Percentiles rank a stretch among this genome's conserved stretches.
Conservation (phyloP, 2,797 vertebrate genomes). For the Cuculus canorus region DNA sequence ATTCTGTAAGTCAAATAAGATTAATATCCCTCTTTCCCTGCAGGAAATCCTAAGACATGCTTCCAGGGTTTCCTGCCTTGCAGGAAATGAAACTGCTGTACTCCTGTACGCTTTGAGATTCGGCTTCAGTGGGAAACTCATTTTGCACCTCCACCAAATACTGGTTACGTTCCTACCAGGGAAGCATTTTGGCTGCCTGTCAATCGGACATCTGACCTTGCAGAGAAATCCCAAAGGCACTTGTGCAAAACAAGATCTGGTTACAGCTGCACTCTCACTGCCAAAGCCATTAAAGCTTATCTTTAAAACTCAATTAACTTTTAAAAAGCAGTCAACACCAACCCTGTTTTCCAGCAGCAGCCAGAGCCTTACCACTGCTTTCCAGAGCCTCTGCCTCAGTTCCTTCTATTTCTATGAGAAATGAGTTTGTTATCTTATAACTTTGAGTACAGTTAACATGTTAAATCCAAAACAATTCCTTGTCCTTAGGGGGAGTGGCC, state of each 20-base stretch:
- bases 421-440: not conserved
- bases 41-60: conserved; percentile 31
- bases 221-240: conserved; percentile 42
- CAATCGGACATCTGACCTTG: conserved; percentile 42
- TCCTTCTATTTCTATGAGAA: not conserved
- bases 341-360: not conserved
- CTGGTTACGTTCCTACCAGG: conserved; percentile 6
- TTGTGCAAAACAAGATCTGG: conserved; percentile 41
- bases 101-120: not conserved
- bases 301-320: conserved; percentile 39
- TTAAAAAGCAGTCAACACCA: not conserved
- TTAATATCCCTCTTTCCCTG: not conserved
- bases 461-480: conserved; percentile 4
- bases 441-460: not conserved
- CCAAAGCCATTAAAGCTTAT: conserved; percentile 33
- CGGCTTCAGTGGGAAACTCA: conserved; percentile 25
- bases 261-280: conserved; percentile 19
- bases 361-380: not conserved
- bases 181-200: conserved; percentile 21
- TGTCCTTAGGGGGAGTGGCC: not conserved
- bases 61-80: conserved; percentile 10
- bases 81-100: conserved; percentile 35
- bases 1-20: conserved; percentile 31
- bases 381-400: not conserved
- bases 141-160: conserved; percentile 9